phyloP scores from a whole-genome alignment of 2,797 vertebrate species.

The Melanogrammus aeglefinus region DNA sequence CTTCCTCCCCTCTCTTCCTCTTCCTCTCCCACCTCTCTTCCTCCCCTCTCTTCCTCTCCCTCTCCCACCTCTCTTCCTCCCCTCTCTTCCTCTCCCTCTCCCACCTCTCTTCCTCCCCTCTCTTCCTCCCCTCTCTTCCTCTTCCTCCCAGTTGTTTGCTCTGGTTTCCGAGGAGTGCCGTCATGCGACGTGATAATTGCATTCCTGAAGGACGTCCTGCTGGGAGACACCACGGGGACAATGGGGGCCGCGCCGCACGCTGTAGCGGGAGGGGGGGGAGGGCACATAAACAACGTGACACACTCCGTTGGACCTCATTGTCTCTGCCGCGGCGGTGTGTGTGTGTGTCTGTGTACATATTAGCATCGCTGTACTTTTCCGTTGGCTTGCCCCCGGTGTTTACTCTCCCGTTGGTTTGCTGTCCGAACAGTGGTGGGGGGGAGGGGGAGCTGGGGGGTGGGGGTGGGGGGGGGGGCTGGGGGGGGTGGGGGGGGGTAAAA shows the following conservation, averaged over 20 bases:
- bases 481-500: conserved; percentile 38
- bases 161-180: conserved; percentile 60
- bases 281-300: conserved; percentile 68
- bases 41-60: too few relatives aligned
- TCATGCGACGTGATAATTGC: conserved; percentile 78
- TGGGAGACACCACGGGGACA: conserved; percentile 57
- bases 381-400: background rate
- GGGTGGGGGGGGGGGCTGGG: too few relatives aligned
- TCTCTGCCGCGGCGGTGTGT: too few relatives aligned
- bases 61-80: too few relatives aligned
- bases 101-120: conserved; percentile 14
- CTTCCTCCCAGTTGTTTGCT: conserved; percentile 51
- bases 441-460: too few relatives aligned
- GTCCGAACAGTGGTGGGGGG: conserved; percentile 30
- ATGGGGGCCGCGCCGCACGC: conserved; percentile 50
- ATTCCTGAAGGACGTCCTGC: conserved; percentile 69
- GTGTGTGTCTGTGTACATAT: too few relatives aligned
- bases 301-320: conserved; percentile 42
- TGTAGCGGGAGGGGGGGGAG: conserved; percentile 43
- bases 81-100: background rate
- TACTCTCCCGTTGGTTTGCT: conserved; percentile 50
- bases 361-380: conserved; percentile 16
- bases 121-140: too few relatives aligned
- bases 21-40: too few relatives aligned
- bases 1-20: too few relatives aligned